Evolutionary conservation across 2,113 vertebrate genomes (phyloP), one percentile per base, ranked within the genome.

Genomic region (Psilopogon haemacephalus): DNA sequence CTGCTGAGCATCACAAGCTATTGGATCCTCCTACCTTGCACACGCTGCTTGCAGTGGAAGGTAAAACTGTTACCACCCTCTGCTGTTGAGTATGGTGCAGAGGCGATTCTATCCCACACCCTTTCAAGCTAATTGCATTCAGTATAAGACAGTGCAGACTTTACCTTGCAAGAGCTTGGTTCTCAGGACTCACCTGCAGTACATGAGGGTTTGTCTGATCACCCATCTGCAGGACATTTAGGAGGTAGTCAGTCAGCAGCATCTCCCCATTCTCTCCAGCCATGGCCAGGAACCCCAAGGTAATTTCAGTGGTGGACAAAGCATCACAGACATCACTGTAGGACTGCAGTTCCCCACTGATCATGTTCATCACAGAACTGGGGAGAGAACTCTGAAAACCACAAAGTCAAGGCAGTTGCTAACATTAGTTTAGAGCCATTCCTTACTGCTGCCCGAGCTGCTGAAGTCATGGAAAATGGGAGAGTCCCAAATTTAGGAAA

Each of bases 251-350:
- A 5, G 97, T 97, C 81, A 99, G 95, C 81, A 95, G 96, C 98
- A 98, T 97, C 48, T 97, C 83, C 4, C 98, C 70, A 1, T 98
- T 95, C 75, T 97, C 98, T 4, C 98, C 98, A 7, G 98, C 98
- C 90, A 98, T 99, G 95, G 98, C 98, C 73, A 99, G 97, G 95
- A 99, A 99, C 14, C 98, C 98, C 63, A 99, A 89, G 5, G 97
- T 97, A 58, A 99, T 97, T 89, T 99, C 99, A 68, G 97, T 80
- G 13, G 98, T 94, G 11, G 98, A 97, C 85, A 99, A 95, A 15
- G 99, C 98, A 50, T 99, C 99, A 55, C 98, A 99, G 94, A 98
- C 97, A 7, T 99, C 99, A 8, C 98, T 99, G 95, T 98, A 99
- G 48, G 98, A 98, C 91, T 98, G 98, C 33, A 99, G 97, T 67